Percentiles rank a stretch among this genome's conserved stretches.
Evolutionary conservation across 2,113 vertebrate species (phyloP).

Genomic region (Empidonax alnorum): DNA sequence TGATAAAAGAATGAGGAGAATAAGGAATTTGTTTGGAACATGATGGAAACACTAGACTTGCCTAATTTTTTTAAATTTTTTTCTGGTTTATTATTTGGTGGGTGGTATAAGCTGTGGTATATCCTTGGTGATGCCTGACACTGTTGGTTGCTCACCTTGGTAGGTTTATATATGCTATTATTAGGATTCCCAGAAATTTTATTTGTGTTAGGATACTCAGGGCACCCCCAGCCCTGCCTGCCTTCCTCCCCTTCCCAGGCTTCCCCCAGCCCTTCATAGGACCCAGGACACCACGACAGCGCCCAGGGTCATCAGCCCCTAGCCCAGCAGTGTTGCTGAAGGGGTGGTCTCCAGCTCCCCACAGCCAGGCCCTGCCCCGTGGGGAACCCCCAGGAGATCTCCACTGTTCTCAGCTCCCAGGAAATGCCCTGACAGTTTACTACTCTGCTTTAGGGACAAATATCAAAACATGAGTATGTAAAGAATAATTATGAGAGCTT

Average conservation of each 20-base stretch:
- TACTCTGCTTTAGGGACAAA: neutral
- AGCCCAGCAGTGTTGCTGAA: accelerated
- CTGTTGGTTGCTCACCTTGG: accelerated
- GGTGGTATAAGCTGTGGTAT: neutral
- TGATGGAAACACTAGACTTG: accelerated
- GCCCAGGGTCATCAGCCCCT: neutral
- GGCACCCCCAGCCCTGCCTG: neutral
- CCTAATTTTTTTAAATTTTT: neutral
- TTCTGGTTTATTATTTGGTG: neutral
- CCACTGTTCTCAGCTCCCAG: accelerated
- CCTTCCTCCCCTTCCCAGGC: accelerated
- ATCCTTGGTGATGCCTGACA: neutral
- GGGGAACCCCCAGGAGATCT: neutral
- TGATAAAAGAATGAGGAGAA: neutral
- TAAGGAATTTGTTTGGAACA: neutral
- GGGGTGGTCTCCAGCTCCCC: neutral
- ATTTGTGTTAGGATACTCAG: neutral
- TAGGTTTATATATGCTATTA: neutral
- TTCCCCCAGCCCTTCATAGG: neutral
- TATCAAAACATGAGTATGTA: neutral
- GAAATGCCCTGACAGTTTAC: neutral
- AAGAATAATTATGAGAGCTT: neutral
- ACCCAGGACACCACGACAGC: neutral
- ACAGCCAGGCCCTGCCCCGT: neutral
- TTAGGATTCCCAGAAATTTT: neutral